Conservation (phyloP, 2,113 vertebrate species). For the Dasyornis broadbenti region DNA sequence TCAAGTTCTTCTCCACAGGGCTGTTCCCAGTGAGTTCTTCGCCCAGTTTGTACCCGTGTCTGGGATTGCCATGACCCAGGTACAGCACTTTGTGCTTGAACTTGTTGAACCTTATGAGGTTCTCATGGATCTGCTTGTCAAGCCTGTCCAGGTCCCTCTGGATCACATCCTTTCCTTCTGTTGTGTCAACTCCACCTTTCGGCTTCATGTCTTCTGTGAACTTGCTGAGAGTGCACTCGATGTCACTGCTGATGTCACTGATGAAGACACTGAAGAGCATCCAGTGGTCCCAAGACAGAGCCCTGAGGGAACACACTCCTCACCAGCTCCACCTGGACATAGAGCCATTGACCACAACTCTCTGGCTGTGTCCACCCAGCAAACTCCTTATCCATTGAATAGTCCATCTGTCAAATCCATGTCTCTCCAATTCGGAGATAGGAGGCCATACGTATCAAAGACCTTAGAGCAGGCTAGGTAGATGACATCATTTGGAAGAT, state of each 20-base stretch:
- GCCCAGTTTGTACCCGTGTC: neutral
- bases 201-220: neutral
- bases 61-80: neutral
- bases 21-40: neutral
- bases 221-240: neutral
- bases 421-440: accelerated
- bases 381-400: neutral
- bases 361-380: neutral
- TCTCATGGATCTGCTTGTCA: neutral
- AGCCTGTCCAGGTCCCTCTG: neutral
- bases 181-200: neutral
- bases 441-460: neutral
- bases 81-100: neutral
- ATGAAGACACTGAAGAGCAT: neutral
- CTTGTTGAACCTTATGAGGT: neutral
- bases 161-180: neutral
- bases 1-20: neutral
- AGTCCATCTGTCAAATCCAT: neutral
- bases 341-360: neutral
- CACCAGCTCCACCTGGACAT: neutral
- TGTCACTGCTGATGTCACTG: neutral
- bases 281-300: neutral
- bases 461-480: neutral
- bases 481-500: slow-evolving; percentile 84
- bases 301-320: neutral